Evolutionary conservation across 2,888 invertebrate genomes (phyloP).

Genomic region (Leptinotarsa tumamoca): DNA sequence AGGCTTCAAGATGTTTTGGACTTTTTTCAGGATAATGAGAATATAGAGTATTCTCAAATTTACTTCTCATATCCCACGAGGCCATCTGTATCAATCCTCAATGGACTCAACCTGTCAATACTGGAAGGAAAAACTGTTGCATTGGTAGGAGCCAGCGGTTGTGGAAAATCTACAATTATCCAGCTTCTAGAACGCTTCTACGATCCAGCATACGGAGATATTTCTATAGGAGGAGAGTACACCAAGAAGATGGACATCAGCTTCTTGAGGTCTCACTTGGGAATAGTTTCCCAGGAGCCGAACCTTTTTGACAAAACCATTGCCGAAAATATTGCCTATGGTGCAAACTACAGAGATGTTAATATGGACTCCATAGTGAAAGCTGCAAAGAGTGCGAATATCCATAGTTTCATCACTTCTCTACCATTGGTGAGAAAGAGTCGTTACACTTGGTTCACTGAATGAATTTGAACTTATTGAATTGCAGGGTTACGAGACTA

Average conservation of each 20-base stretch:
- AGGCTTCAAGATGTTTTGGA: too few species aligned
- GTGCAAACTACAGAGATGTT: constrained; percentile 76
- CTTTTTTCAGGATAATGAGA: constrained; percentile 67
- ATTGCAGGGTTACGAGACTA: constrained; percentile 81
- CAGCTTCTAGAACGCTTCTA: constrained; percentile 86
- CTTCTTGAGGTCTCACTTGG: constrained; percentile 73
- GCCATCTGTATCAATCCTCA: constrained; percentile 76
- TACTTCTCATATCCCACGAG: constrained; percentile 83
- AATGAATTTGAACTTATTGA: background rate
- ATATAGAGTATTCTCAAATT: constrained; percentile 77
- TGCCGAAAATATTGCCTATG: constrained; percentile 92
- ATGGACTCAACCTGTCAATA: constrained; percentile 73
- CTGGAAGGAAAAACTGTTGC: constrained; percentile 78
- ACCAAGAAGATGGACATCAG: constrained; percentile 53
- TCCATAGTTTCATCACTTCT: constrained; percentile 84
- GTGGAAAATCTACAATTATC: constrained; percentile 88
- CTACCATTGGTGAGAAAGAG: constrained; percentile 76
- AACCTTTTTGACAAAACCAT: constrained; percentile 90
- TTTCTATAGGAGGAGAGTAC: constrained; percentile 62
- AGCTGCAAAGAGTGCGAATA: constrained; percentile 86
- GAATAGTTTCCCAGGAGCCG: constrained; percentile 93
- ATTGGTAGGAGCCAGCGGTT: constrained; percentile 83
- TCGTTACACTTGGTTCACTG: too few species aligned
- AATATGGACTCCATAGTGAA: constrained; percentile 81
- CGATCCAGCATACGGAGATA: constrained; percentile 76